Percentiles rank a stretch among this genome's conserved stretches.
phyloP scores from a whole-genome alignment of 2,113 vertebrate genomes.

The Alexandromys fortis region DNA sequence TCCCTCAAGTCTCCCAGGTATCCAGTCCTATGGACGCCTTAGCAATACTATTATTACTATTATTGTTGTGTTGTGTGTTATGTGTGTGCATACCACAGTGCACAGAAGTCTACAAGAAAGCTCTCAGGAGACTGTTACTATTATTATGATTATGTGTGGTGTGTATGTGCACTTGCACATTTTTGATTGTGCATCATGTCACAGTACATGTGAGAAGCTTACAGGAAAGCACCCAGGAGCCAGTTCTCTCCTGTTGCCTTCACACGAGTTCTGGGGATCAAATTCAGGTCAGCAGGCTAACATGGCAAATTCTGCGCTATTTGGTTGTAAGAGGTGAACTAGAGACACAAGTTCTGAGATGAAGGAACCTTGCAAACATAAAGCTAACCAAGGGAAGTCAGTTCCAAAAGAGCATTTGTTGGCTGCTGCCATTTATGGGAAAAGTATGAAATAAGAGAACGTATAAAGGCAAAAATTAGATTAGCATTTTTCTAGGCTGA shows the following conservation, averaged over 20 bases:
- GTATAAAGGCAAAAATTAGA: slow-evolving; percentile 3
- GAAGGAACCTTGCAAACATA: neutral
- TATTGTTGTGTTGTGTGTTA: neutral
- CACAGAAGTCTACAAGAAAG: neutral
- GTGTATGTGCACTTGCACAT: too few species aligned
- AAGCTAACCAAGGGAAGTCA: neutral
- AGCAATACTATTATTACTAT: neutral
- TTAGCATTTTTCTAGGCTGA: neutral
- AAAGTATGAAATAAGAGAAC: neutral
- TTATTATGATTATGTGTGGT: neutral
- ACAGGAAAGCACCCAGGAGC: neutral
- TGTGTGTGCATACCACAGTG: neutral
- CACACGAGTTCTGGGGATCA: neutral
- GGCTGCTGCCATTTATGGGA: neutral
- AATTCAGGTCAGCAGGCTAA: neutral
- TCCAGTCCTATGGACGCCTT: neutral
- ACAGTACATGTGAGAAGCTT: neutral
- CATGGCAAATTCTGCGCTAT: neutral
- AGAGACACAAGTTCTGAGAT: neutral
- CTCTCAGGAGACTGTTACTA: neutral
- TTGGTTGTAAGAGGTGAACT: neutral
- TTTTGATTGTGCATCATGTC: neutral
- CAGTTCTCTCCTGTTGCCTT: neutral
- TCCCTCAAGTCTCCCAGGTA: too few species aligned
- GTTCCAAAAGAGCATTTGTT: neutral